Evolutionary conservation across 1,140 invertebrate species (phyloP).

Genomic region (Antheraea mylitta): DNA sequence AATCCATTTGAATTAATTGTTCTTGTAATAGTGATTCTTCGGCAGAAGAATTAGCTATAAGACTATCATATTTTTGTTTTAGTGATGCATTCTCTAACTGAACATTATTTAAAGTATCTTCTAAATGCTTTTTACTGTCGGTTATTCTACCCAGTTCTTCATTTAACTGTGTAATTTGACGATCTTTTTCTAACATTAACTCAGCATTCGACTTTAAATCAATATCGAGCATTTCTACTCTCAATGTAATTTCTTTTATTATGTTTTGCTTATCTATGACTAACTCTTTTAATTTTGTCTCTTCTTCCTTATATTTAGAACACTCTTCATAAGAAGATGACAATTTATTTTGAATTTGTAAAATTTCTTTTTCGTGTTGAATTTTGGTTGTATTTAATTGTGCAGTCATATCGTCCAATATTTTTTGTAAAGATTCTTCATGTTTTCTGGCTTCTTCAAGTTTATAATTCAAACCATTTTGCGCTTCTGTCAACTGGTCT

Average conservation of each 20-base stretch:
- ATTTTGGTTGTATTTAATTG: conserved; percentile 60
- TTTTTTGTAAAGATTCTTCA: conserved; percentile 70
- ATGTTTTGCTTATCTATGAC: conserved; percentile 68
- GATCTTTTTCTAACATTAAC: conserved; percentile 72
- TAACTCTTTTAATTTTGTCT: conserved; percentile 42
- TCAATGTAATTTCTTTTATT: conserved; percentile 68
- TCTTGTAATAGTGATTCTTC: conserved; percentile 68
- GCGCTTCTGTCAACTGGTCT: conserved; percentile 69
- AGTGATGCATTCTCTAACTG: conserved; percentile 49
- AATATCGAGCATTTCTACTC: conserved; percentile 71
- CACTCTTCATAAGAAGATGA: conserved; percentile 43
- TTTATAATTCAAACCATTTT: conserved; percentile 76
- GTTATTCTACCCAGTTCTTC: conserved; percentile 75
- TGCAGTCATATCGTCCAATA: conserved; percentile 63
- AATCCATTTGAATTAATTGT: conserved; percentile 58
- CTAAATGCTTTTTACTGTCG: conserved; percentile 68
- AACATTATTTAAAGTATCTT: conserved; percentile 64
- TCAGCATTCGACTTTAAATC: conserved; percentile 73
- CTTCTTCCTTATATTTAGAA: conserved; percentile 48
- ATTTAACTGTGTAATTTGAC: conserved; percentile 75
- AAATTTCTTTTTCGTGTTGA: conserved; percentile 61
- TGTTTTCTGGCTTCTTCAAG: conserved; percentile 72
- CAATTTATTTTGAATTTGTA: conserved; percentile 50
- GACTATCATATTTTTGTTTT: conserved; percentile 65
- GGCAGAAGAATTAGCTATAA: conserved; percentile 61